Evolutionary conservation across 1,140 invertebrate species (phyloP), one percentile per base, ranked within the genome.

Genomic region (Scaptomyza graminum): DNA sequence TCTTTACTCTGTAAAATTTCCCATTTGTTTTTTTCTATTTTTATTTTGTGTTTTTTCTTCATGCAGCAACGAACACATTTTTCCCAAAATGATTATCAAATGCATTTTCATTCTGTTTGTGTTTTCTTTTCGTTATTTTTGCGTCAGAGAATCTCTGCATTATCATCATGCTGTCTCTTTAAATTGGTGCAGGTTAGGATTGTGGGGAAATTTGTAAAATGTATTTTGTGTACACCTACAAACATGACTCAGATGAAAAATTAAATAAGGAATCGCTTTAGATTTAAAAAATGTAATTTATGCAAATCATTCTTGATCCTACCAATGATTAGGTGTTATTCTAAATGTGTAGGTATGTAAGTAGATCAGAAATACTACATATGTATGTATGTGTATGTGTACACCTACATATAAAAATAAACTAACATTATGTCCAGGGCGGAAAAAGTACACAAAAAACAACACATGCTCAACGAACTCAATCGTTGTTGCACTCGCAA

Each of bases 101-200:
- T 75, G 75, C 52, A 55, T 65, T 63, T 55, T 63, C 31, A 65
- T 44, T 61, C 37, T 64, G 25, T 43, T 2, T 51, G 18, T 43
- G 9, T 66, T 7, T 41, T 39, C 37, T 31, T n/a, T 22, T 15
- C 49, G 39, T 56, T 62, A 43, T 61, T 13, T 54, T 3, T 62
- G 9, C 57, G 6, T 63, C 9, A 64, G 13, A 37, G 18, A 34
- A 25, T n/a, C 25, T 44, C 16, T 50, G 12, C 34, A 52, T 59
- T 18, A 41, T 41, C 71, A 56, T 69, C 34, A 43, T 60, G 59
- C 6, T 60, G 16, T 43, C 47, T 46, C 55, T 66, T 49, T 16
- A 74, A 66, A 73, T 88, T 87, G 83, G 66, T 87, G 83, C 83
- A 87, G 83, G 83, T 87, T 87, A 88, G 72, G 78, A 41, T 34